Evolutionary conservation across 2,888 invertebrate genomes (phyloP).

Genomic region (Cancer borealis): DNA sequence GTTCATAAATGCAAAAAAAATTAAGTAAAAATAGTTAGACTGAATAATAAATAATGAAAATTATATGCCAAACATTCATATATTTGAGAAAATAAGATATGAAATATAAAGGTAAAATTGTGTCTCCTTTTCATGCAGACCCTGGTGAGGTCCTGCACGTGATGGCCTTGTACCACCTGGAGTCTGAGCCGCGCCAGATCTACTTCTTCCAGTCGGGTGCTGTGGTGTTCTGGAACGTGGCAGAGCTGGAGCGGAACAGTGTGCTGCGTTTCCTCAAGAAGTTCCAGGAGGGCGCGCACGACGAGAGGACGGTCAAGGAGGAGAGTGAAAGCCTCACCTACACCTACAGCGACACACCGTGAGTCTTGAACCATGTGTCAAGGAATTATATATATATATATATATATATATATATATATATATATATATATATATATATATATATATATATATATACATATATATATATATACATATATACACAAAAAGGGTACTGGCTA

Average conservation of each 20-base stretch:
- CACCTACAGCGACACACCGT: conserved; percentile 82
- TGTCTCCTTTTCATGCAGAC: conserved; percentile 60
- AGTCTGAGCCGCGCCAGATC: conserved; percentile 83
- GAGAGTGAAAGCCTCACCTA: conserved; percentile 93
- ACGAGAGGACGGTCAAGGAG: conserved; percentile 85
- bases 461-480: not conserved
- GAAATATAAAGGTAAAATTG: not conserved
- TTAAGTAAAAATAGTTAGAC: too few species aligned
- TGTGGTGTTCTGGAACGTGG: conserved; percentile 94
- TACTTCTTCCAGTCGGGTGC: conserved; percentile 95
- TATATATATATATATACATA: not conserved
- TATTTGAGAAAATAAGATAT: not conserved
- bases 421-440: conserved; percentile 29
- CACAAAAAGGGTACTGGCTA: too few species aligned
- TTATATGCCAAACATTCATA: not conserved
- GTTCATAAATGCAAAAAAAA: too few species aligned
- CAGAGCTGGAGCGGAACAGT: conserved; percentile 89
- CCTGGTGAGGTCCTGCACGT: conserved; percentile 89
- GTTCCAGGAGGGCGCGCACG: conserved; percentile 87
- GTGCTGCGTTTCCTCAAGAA: conserved; percentile 87
- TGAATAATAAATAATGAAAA: too few species aligned
- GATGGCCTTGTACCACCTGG: conserved; percentile 84
- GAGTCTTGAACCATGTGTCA: not conserved
- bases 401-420: conserved; percentile 24
- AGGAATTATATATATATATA: too few species aligned